These are phyloP conservation scores for Athene noctua DNA, from an alignment of 2,113 vertebrate genomes.

Conservation along the genomic window DNA sequence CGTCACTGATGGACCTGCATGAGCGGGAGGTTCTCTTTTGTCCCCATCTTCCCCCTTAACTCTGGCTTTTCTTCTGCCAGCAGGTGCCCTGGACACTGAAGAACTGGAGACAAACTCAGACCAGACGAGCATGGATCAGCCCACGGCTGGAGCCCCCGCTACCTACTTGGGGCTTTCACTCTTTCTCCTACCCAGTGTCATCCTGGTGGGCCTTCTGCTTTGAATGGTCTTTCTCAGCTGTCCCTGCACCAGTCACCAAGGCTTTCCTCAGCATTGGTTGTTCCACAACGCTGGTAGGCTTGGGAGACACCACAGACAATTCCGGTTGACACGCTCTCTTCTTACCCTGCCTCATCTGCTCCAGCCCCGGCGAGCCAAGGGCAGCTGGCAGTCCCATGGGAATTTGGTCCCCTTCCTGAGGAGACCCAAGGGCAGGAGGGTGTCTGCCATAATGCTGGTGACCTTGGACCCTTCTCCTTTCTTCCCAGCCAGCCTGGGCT, in stretches of 20 bases:
- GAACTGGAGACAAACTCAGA: background rate
- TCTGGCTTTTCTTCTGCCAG: background rate
- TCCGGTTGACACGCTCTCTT: background rate
- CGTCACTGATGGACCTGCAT: background rate
- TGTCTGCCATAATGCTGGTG: background rate
- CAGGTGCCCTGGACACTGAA: background rate
- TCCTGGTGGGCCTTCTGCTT: conserved; percentile 28
- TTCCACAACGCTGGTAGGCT: background rate
- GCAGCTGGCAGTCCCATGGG: background rate
- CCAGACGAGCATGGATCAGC: background rate
- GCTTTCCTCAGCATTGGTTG: background rate
- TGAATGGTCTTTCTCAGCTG: conserved; percentile 7
- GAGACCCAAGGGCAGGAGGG: background rate
- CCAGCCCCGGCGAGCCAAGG: background rate
- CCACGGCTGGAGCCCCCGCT: background rate
- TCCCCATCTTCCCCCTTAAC: background rate
- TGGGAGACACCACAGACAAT: background rate
- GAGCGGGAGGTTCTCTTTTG: background rate
- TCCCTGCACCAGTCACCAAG: background rate
- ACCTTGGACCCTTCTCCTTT: background rate
- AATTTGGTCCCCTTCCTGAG: background rate
- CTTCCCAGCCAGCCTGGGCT: background rate
- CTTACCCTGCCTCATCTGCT: background rate
- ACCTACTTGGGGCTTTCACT: background rate
- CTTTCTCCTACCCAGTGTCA: background rate